Evolutionary conservation across 2,113 vertebrate species (phyloP), one percentile per base, ranked within the genome.

Genomic region (Arizona elegans): DNA sequence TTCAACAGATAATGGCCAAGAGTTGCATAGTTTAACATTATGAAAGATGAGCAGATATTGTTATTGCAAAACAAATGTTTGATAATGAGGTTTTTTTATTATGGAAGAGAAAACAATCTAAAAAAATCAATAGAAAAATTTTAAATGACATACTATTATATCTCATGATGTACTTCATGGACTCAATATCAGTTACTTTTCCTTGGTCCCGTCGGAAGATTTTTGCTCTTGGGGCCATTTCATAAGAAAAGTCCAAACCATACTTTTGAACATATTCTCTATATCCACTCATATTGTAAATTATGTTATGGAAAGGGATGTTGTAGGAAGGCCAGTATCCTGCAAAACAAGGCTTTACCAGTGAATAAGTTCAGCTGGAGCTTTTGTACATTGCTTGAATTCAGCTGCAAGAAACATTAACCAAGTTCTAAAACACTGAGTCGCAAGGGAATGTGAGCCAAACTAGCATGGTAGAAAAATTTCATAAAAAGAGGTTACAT

Each of bases 241-340:
- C 98, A 0, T 99, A 99, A 53, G 98, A 99, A 95, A 98, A 99
- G 89, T 99, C 98, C 95, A 98, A 96, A 23, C 98, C 98, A 0
- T 98, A 97, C 92, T 97, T 97, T 94, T 96, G 88, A 93, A 98
- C 98, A 0, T 98, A 97, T 24, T 96, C 95, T 0, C 94, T 94
- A 70, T 98, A 99, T 7, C 98, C 99, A 86, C 98, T 99, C 96
- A 97, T 97, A 94, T 97, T 97, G 97, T 98, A 99, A 96, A 99
- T 98, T 50, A 97, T 98, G 89, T 96, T 91, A 90, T 99, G 98
- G 96, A 98, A 99, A 26, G 98, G 98, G 89, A 99, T 97, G 62
- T 99, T 99, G 95, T 99, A 99, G 33, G 98, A 99, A 10, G 98
- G 98, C 98, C 98, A 99, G 26, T 99, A 99, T 94, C 98, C 98